Conservation (phyloP, 35 echinoderm and acorn worm species). For the Diadema setosum region DNA sequence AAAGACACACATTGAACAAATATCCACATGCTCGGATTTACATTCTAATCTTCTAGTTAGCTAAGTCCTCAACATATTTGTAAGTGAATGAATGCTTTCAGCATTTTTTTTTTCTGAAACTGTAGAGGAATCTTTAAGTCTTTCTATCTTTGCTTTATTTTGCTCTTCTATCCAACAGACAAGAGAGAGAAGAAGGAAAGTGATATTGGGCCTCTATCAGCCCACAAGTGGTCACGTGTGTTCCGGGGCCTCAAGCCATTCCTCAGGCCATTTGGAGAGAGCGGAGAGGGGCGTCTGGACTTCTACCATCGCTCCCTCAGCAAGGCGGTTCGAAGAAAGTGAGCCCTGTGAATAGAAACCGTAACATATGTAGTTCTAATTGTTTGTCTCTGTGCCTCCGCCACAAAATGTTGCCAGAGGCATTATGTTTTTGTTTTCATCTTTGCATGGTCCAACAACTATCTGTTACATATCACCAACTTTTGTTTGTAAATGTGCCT, state of each 20-base stretch:
- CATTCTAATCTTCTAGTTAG: too few relatives aligned
- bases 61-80: too few relatives aligned
- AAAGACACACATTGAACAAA: too few relatives aligned
- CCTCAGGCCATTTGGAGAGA: conserved; percentile 88
- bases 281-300: conserved; percentile 90
- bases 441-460: background rate
- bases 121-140: background rate
- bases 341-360: too few relatives aligned
- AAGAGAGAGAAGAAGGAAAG: conserved; percentile 13
- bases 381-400: background rate
- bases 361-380: too few relatives aligned
- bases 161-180: background rate
- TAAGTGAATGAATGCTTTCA: too few relatives aligned
- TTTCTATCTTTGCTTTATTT: background rate
- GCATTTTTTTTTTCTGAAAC: too few relatives aligned
- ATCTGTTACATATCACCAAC: background rate
- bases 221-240: conserved; percentile 83
- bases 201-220: conserved; percentile 45
- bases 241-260: conserved; percentile 82
- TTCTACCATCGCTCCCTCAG: conserved; percentile 96
- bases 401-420: too few relatives aligned
- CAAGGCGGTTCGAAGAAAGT: conserved; percentile 91
- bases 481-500: conserved; percentile 54
- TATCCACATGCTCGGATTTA: too few relatives aligned
- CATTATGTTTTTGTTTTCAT: background rate